phyloP scores from a whole-genome alignment of 2,797 vertebrate species.

The Monodelphis domestica region DNA sequence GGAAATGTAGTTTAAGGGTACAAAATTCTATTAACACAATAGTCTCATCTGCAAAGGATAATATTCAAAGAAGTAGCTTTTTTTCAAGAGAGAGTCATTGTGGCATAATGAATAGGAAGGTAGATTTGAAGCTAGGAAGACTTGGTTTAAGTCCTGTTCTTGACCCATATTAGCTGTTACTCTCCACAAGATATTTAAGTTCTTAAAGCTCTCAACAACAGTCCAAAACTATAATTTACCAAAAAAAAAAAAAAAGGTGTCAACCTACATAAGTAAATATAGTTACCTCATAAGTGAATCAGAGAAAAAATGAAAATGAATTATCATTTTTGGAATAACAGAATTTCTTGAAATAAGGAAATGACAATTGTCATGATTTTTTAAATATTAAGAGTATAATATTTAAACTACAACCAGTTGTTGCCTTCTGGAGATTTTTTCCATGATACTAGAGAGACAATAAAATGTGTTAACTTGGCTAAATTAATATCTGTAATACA shows the following conservation, averaged over 20 bases:
- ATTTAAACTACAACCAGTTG: slow-evolving; percentile 27
- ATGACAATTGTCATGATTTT: slow-evolving; percentile 32
- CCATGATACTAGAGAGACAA: not conserved
- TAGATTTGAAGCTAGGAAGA: not conserved
- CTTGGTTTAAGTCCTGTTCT: not conserved
- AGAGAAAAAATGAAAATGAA: not conserved
- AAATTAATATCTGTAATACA: not conserved
- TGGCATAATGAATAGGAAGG: not conserved
- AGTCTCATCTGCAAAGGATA: not conserved
- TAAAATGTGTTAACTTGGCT: slow-evolving; percentile 5
- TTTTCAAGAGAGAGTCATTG: not conserved
- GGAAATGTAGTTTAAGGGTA: no score
- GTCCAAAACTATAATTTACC: not conserved
- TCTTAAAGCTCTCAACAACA: not conserved
- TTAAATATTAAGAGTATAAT: slow-evolving; percentile 18
- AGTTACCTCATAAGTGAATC: not conserved
- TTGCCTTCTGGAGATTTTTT: not conserved
- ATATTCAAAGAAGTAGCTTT: not conserved
- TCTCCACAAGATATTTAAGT: not conserved
- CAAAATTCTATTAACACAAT: no score
- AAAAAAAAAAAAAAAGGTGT: not conserved
- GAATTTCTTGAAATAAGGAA: not conserved
- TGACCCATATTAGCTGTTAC: not conserved
- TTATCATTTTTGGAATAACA: not conserved
- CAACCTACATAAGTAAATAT: not conserved